Percentiles rank a stretch among this genome's conserved stretches.
phyloP scores from a whole-genome alignment of 2,113 vertebrate species.

The Corvus cornix region DNA sequence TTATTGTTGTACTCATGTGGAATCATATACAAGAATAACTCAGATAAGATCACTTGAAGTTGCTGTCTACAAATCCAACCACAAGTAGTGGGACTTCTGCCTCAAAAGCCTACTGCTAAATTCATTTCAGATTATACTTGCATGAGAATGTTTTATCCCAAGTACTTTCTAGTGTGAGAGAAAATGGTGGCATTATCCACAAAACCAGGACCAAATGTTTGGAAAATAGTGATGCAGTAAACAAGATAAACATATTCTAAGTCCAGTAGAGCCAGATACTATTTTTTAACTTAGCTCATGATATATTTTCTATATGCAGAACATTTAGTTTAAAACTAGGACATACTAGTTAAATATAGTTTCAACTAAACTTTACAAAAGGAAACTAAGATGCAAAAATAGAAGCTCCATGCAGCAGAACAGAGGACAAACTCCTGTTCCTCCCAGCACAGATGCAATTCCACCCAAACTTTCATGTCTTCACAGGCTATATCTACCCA shows the following conservation, averaged over 20 bases:
- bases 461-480: not conserved
- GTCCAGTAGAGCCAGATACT: not conserved
- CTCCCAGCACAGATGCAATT: not conserved
- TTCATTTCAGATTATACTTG: not conserved
- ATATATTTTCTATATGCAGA: not conserved
- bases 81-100: not conserved
- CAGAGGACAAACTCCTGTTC: not conserved
- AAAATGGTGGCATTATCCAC: not conserved
- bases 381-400: not conserved
- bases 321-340: not conserved
- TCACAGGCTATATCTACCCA: not conserved
- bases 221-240: not conserved
- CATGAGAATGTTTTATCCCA: rapidly evolving
- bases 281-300: not conserved
- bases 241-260: not conserved
- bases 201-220: not conserved
- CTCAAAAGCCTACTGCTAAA: not conserved
- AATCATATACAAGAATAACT: not conserved
- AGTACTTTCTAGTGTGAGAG: not conserved
- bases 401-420: not conserved
- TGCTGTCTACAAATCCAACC: not conserved
- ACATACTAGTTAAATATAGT: not conserved
- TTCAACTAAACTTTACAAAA: not conserved
- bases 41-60: not conserved
- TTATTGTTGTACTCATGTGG: not conserved